Evolutionary conservation across 2,888 invertebrate genomes (phyloP).

Genomic region (Tineola bisselliella): DNA sequence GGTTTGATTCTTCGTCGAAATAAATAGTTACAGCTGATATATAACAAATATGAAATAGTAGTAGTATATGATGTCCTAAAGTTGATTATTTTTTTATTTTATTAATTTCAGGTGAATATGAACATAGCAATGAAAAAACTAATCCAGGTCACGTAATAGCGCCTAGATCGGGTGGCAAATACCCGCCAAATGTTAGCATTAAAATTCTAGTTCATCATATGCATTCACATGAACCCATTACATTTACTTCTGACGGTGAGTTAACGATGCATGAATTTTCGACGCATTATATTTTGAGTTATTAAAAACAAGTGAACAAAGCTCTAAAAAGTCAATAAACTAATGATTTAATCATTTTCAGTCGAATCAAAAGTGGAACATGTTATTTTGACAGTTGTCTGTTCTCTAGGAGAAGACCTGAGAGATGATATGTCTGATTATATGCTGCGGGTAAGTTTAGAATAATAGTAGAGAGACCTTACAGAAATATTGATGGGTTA

Average conservation of each 20-base stretch:
- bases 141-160: conserved; percentile 92
- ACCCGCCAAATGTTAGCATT: conserved; percentile 83
- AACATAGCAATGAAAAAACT: conserved; percentile 76
- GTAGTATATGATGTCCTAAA: too few species aligned
- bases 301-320: too few species aligned
- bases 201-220: conserved; percentile 83
- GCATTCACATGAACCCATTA: conserved; percentile 73
- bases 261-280: too few species aligned
- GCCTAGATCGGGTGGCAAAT: conserved; percentile 83
- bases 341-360: conserved; percentile 43
- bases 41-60: too few species aligned
- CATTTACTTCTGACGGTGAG: conserved; percentile 93
- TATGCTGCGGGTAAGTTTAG: conserved; percentile 63
- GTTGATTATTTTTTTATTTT: too few species aligned
- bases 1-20: too few species aligned
- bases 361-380: conserved; percentile 88
- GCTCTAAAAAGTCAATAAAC: too few species aligned
- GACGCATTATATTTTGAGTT: too few species aligned
- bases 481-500: too few species aligned
- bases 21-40: too few species aligned
- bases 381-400: conserved; percentile 84
- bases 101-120: conserved; percentile 71
- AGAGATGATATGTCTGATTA: conserved; percentile 73
- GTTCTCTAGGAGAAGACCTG: conserved; percentile 79
- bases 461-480: too few species aligned